Percentiles rank a stretch among this genome's conserved stretches.
Evolutionary conservation across 2,113 vertebrate species (phyloP).

Genomic region (Poeciliopsis prolifica): DNA sequence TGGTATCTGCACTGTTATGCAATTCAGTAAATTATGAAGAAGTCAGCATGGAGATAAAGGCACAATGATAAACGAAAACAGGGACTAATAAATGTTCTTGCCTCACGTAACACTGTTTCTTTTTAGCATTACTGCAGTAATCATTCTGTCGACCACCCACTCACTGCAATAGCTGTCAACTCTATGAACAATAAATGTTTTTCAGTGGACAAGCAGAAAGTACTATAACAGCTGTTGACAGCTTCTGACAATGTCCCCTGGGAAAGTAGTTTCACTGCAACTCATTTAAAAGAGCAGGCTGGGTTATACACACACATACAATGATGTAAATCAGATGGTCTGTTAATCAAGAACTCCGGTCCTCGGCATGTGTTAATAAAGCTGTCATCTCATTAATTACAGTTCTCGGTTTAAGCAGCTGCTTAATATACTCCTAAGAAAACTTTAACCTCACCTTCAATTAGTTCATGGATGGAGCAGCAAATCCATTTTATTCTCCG

Average conservation of each 20-base stretch:
- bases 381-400: slow-evolving; percentile 70
- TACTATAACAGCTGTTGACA: slow-evolving; percentile 35
- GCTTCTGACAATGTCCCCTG: slow-evolving; percentile 12
- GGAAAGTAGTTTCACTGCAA: slow-evolving; percentile 22
- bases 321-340: slow-evolving; percentile 57
- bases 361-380: slow-evolving; percentile 65
- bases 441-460: slow-evolving; percentile 31
- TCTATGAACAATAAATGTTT: slow-evolving; percentile 26
- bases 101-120: slow-evolving; percentile 9
- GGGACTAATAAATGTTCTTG: slow-evolving; percentile 18
- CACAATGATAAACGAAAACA: slow-evolving; percentile 38
- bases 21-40: slow-evolving; percentile 2
- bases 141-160: slow-evolving; percentile 32
- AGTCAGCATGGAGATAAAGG: neutral
- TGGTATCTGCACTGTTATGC: slow-evolving; percentile 24
- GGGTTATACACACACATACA: slow-evolving; percentile 8
- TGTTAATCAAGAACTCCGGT: slow-evolving; percentile 54
- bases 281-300: slow-evolving; percentile 23
- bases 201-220: slow-evolving; percentile 33
- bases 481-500: slow-evolving; percentile 1
- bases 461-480: slow-evolving; percentile 29
- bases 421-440: slow-evolving; percentile 48
- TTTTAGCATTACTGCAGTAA: slow-evolving; percentile 26
- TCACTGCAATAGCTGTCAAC: slow-evolving; percentile 39
- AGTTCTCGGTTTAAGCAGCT: slow-evolving; percentile 52